Evolutionary conservation across 2,888 invertebrate genomes (phyloP), one percentile per base, ranked within the genome.

Genomic region (Fabriciana adippe): DNA sequence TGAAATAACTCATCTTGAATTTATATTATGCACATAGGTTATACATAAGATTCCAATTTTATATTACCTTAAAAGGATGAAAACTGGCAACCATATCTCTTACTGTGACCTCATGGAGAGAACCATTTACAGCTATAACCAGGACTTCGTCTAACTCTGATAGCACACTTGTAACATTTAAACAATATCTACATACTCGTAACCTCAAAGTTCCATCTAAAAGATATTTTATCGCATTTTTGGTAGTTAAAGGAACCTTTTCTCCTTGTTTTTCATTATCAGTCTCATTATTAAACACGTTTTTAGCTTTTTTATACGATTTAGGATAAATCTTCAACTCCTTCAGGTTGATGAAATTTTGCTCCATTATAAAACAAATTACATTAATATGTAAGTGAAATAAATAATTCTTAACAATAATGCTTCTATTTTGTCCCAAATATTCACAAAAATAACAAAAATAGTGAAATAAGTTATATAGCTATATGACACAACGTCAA

Each of bases 151-250:
- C 90, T 55, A 90, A 70, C 72, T 88, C 88, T 11, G 85, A 83
- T 48, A 92, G 73, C 0, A 77, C 72, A 18, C 77, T 72, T 0
- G 82, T 78, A 21, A 85, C 73, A 68, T 82, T 78, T 4, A 92
- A 75, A 63, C 92, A 92, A 73, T 86, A 92, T 57, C 88, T 83
- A 71, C 92, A 92, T 8, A 91, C 89, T 75, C 81, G 83, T 1
- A 74, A 72, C 56, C 79, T 83, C 2, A 92, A 72, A 4, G 79
- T 84, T 16, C 89, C 91, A 69, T 81, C 81, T 1, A 92, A 62
- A 26, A 92, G 76, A 72, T 81, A 84, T 61, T 86, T 83, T 0
- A 90, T 75, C 3, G 90, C 91, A 66, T 82, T 81, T 75, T 86
- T 88, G 0, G 90, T 84, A 2, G 83, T 84, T 50, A 90, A 75